Base-by-base conservation (phyloP, 2,888 invertebrate genomes). In the Dyspetes luteomarginatus region DNA sequence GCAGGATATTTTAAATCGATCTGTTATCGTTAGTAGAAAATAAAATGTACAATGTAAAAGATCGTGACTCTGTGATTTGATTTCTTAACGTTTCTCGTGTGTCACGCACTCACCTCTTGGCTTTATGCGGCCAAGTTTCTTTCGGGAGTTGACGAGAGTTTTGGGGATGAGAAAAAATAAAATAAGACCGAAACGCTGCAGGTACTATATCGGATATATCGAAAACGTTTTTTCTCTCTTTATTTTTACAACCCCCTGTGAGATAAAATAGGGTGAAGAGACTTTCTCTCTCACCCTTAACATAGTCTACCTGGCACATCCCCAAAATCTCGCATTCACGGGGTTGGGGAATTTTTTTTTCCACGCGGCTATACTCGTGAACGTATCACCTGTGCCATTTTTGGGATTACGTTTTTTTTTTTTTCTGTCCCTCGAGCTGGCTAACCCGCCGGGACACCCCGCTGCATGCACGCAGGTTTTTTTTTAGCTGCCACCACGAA, bases 341-440 rank as follows among this genome's bases (percentile, higher is more conserved):
- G 67, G 72, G 60, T 76, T 78, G 17, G 74, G 58, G 56, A 52
- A 65, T 81, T 58, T 76, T 81, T 82, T 82, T 73, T 83, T 81
- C 78, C 83, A 82, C 85, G 83, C 75, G 78, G 81, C 69, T 79
- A n/a, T 82, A 28, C 22, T 78, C 81, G 72, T 74, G 81, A 78
- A 82, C 83, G 82, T 74, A 56, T 91, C 91, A 91, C 91, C 91
- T 91, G 91, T 91, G 87, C 87, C 88, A 83, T 88, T 89, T 88
- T 89, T 85, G 82, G 90, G 91, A 91, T 91, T 91, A 91, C 90
- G 88, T 88, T 56, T 56, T 74, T 65, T 50, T 90, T 56, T 65
- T 65, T 65, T 89, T 90, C 90, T 89, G 90, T 91, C 87, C 86
- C 86, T 86, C 85, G 58, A 76, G 55, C 80, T 82, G 9, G 69